These are phyloP conservation scores for Achatina immaculata DNA, from an alignment of 1,140 invertebrate species.

Conservation along the genomic window DNA sequence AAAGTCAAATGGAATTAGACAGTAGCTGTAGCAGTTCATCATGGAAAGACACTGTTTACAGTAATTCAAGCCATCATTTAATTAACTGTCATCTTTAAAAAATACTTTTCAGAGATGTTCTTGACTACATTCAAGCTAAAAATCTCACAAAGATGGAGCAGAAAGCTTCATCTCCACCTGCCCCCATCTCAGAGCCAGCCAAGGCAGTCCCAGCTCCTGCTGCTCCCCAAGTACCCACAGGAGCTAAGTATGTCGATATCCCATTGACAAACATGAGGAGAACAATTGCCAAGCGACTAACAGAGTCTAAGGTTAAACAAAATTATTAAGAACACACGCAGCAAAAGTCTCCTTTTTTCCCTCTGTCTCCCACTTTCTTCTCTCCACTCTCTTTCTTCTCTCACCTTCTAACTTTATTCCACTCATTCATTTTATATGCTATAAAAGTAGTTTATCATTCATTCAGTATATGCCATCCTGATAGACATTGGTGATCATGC, in stretches of 20 bases:
- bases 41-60: no score
- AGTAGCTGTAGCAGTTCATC: no score
- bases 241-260: slow-evolving; percentile 79
- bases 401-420: background rate
- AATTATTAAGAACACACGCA: no score
- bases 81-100: background rate
- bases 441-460: no score
- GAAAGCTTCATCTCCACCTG: slow-evolving; percentile 6
- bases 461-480: no score
- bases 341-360: no score
- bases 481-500: no score
- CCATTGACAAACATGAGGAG: slow-evolving; percentile 86
- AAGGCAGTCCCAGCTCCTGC: slow-evolving; percentile 20
- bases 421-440: no score
- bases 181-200: slow-evolving; percentile 6
- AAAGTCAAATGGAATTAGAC: no score
- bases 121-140: slow-evolving; percentile 75
- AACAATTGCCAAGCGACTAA: slow-evolving; percentile 86
- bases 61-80: background rate
- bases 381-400: background rate
- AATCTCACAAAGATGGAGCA: slow-evolving; percentile 72
- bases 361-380: no score
- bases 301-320: slow-evolving; percentile 84
- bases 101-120: slow-evolving; percentile 73
- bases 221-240: slow-evolving; percentile 57